Conservation (phyloP, 23 tunicate genomes). For the Trididemnum clinides region DNA sequence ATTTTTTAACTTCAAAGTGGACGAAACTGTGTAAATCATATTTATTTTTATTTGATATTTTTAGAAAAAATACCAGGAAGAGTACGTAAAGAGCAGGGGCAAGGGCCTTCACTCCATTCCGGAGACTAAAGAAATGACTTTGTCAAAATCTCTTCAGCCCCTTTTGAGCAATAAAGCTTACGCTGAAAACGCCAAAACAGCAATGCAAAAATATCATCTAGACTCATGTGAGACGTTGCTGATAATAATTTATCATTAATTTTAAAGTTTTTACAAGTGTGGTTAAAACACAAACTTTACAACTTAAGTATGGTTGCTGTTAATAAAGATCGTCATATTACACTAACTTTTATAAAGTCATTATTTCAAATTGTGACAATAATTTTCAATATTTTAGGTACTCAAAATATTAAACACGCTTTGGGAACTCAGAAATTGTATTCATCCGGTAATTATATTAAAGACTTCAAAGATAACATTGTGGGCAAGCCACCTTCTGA, state of each 20-base stretch:
- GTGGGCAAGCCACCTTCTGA: constrained; percentile 80
- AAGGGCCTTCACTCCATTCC: constrained; percentile 42
- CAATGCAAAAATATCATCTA: constrained; percentile 81
- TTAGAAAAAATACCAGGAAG: constrained; percentile 45
- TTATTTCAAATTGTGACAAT: too few species aligned
- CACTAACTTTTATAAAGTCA: too few species aligned
- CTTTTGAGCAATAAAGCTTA: constrained; percentile 60
- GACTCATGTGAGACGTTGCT: constrained; percentile 61
- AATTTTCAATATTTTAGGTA: constrained; percentile 66
- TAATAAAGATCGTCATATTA: too few species aligned
- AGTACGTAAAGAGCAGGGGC: constrained; percentile 5
- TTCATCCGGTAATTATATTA: constrained; percentile 42
- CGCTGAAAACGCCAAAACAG: constrained; percentile 52
- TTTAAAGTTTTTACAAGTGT: too few species aligned
- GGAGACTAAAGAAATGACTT: constrained; percentile 70
- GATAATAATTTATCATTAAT: too few species aligned
- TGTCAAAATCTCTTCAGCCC: constrained; percentile 59
- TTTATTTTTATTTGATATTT: too few species aligned
- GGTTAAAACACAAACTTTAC: too few species aligned
- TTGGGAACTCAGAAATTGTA: constrained; percentile 51
- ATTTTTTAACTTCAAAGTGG: too few species aligned
- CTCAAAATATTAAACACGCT: constrained; percentile 83
- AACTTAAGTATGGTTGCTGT: too few species aligned
- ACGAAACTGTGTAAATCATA: too few species aligned
- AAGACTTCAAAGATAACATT: constrained; percentile 56